These are phyloP conservation scores for Dermatophagoides farinae DNA, from an alignment of 1,140 invertebrate species.

Conservation along the genomic window DNA sequence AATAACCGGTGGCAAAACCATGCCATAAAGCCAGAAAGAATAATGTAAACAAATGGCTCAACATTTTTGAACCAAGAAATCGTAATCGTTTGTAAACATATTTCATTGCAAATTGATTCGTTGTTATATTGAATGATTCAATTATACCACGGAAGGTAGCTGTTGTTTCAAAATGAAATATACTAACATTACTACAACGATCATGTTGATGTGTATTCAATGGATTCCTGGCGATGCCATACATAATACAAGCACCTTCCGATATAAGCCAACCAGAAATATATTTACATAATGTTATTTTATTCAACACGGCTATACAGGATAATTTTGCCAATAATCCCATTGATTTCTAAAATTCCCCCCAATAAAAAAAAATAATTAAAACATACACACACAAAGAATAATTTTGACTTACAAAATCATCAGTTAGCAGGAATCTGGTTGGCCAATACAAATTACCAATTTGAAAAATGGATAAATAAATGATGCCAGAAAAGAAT, in stretches of 20 bases:
- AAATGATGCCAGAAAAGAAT: constrained; percentile 39
- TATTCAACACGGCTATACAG: constrained; percentile 20
- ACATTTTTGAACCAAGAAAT: constrained; percentile 61
- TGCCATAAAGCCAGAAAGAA: constrained; percentile 81
- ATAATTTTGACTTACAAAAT: constrained; percentile 32
- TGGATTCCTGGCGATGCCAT: constrained; percentile 49
- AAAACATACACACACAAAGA: neutral
- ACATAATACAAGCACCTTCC: constrained; percentile 28
- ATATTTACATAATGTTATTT: constrained; percentile 66
- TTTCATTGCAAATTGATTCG: constrained; percentile 71
- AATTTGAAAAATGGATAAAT: constrained; percentile 49
- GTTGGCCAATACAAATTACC: constrained; percentile 44
- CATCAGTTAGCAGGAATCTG: constrained; percentile 41
- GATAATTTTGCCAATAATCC: constrained; percentile 8
- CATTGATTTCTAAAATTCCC: neutral
- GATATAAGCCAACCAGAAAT: constrained; percentile 73
- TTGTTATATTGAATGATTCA: constrained; percentile 73
- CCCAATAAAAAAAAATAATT: neutral
- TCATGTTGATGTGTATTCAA: constrained; percentile 32
- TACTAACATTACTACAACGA: constrained; percentile 61
- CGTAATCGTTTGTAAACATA: constrained; percentile 79
- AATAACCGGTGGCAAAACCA: constrained; percentile 67
- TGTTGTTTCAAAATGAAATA: constrained; percentile 50
- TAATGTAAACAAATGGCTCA: constrained; percentile 59
- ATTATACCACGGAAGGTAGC: constrained; percentile 64